Base-by-base conservation (phyloP, 2,888 invertebrate species). In the Protonemura montana region DNA sequence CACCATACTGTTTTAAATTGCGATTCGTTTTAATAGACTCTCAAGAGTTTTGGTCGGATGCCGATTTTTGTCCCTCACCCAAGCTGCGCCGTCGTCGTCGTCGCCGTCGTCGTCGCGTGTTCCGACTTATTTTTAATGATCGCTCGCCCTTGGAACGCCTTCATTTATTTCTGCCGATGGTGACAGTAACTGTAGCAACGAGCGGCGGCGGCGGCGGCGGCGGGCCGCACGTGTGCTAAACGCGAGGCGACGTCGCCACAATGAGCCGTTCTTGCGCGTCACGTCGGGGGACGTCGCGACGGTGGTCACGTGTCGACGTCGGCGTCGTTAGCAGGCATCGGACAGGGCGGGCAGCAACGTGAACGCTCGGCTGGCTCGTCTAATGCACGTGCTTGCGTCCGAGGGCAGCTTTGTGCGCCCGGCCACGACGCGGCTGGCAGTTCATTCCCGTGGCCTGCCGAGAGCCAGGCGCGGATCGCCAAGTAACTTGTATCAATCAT, bases 41-140 rank as follows among this genome's bases (percentile, higher is more conserved):
- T 59, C 21, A 21, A 59, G 16, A 59, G 3, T 59, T 21, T 59
- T 21, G 59, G 59, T 59, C 59, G 59, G 21, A 21, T 21, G 21
- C 59, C 59, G 59, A 59, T 59, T 59, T 59, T 59, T 59, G 13
- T 21, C 59, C 59, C 59, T 59, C 59, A 2, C 59, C 13, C 10
- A 3, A 10, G 5, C 35, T 3, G 10, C 3, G 10, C 35, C 35
- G 2, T 59, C 59, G 16, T 35, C 35, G 35, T 10, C 35, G 35
- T 6, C 3, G 10, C 35, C 35, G 2, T 59, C 59, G 16, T 7
- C 59, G 59, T 21, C 59, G n/a, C n/a, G 59, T 59, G 59, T 59
- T 59, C 59, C 59, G 10, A 78, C 78, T 78, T 78, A 78, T 78
- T 78, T 78, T 78, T 78, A 78, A 78, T 78, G 78, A 78, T 78